Percentiles rank a stretch among this genome's conserved stretches.
These are phyloP conservation scores for Melanotaenia maccullochi DNA, from an alignment of 2,797 vertebrate genomes.

Conservation along the genomic window DNA sequence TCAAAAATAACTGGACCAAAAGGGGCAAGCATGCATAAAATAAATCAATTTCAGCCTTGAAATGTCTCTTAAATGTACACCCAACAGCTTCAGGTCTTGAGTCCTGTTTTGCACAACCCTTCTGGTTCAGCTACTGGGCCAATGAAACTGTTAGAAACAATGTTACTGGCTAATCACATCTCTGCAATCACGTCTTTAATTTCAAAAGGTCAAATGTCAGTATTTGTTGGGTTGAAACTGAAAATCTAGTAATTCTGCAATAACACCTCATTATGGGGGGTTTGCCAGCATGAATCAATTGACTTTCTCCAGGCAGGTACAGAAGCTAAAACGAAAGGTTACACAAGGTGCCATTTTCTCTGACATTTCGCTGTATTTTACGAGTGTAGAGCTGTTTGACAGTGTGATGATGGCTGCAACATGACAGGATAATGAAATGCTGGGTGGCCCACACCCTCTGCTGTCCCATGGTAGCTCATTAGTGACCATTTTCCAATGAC, in stretches of 20 bases:
- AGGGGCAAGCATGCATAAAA: not conserved
- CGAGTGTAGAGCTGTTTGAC: conserved; percentile 27
- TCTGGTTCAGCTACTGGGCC: not conserved
- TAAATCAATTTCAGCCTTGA: not conserved
- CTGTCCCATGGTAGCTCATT: conserved; percentile 57
- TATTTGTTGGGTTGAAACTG: not conserved
- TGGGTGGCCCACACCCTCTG: conserved; percentile 49
- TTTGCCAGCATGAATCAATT: conserved; percentile 5
- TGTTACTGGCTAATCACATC: conserved; percentile 3
- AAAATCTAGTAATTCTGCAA: conserved; percentile 29
- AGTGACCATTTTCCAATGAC: conserved; percentile 44
- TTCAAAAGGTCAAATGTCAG: not conserved
- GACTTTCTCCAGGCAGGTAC: conserved; percentile 13
- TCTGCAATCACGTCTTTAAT: not conserved
- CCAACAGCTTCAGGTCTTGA: not conserved
- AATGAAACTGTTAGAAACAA: not conserved
- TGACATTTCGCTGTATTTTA: conserved; percentile 16
- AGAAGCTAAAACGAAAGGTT: conserved; percentile 30
- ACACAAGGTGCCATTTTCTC: conserved; percentile 12
- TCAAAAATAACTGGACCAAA: conserved; percentile 4
- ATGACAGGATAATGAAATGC: conserved; percentile 24
- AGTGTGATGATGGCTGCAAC: conserved; percentile 25
- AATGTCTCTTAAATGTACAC: not conserved
- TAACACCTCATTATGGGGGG: not conserved
- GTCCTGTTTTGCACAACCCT: not conserved